Conservation (phyloP, 2,888 invertebrate genomes). For the Sinodicranocentrus sp. region DNA sequence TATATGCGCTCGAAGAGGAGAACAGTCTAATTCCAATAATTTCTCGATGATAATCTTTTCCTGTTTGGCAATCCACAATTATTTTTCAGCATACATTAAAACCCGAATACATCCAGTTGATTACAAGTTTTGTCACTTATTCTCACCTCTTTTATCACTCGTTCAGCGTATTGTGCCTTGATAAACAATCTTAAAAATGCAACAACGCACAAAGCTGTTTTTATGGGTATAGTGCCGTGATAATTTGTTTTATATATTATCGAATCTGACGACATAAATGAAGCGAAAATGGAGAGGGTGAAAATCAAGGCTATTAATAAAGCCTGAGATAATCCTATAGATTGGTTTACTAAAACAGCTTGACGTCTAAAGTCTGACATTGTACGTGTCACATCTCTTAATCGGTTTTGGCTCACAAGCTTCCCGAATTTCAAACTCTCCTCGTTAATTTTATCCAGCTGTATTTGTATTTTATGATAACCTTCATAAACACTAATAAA, state of each 20-base stretch:
- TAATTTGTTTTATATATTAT: neutral
- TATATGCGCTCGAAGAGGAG: no score
- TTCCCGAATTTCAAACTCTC: slow-evolving; percentile 7
- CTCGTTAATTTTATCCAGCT: neutral
- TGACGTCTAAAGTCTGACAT: neutral
- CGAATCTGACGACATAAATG: neutral
- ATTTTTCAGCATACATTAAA: neutral
- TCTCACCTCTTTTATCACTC: neutral
- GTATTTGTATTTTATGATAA: neutral
- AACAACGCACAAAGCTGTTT: neutral
- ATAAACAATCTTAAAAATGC: neutral
- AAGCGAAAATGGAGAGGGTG: no score
- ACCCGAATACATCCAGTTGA: neutral
- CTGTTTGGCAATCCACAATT: neutral
- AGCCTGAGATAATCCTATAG: slow-evolving; percentile 14
- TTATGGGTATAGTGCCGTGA: neutral
- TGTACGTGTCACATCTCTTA: neutral
- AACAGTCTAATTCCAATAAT: slow-evolving; percentile 1
- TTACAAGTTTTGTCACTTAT: neutral
- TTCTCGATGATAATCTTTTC: neutral
- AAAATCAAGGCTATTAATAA: neutral
- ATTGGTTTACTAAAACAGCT: neutral
- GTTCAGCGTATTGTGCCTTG: neutral
- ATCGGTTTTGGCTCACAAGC: neutral
- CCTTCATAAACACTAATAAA: neutral